phyloP scores from a whole-genome alignment of 2,888 invertebrate species.

The Eubasilissa splendida region DNA sequence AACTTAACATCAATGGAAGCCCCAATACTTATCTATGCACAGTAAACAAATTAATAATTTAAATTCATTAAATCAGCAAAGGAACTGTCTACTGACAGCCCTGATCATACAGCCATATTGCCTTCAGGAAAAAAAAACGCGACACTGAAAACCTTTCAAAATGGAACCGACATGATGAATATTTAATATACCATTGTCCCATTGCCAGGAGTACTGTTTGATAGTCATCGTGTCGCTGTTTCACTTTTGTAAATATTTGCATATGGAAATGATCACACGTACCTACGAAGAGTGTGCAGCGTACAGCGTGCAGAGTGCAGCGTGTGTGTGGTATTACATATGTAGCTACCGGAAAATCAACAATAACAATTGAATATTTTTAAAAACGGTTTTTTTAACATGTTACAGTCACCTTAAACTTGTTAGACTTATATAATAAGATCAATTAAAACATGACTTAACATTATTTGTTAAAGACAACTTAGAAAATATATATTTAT shows the following conservation, averaged over 20 bases:
- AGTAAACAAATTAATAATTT: not conserved
- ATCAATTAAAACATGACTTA: too few species aligned
- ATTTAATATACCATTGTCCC: conserved; percentile 25
- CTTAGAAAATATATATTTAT: too few species aligned
- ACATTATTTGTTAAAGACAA: too few species aligned
- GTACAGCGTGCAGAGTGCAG: too few species aligned
- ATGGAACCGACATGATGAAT: conserved; percentile 32
- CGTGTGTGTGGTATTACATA: too few species aligned
- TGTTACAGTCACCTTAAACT: too few species aligned
- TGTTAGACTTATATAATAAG: too few species aligned
- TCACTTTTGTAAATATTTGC: conserved; percentile 14
- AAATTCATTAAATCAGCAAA: not conserved
- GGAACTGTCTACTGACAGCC: too few species aligned
- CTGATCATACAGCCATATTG: too few species aligned
- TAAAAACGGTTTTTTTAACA: too few species aligned
- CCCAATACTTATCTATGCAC: not conserved
- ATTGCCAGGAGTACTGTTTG: conserved; percentile 2
- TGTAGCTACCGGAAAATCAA: too few species aligned
- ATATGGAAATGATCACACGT: conserved; percentile 8
- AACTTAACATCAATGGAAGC: not conserved
- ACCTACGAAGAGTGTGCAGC: not conserved
- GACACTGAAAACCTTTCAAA: conserved; percentile 51
- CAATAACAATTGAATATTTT: too few species aligned
- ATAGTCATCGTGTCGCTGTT: conserved; percentile 1
- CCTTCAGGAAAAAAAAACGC: conserved; percentile 17